Conservation (phyloP, 2,113 vertebrate genomes). For the Otolemur garnettii region DNA sequence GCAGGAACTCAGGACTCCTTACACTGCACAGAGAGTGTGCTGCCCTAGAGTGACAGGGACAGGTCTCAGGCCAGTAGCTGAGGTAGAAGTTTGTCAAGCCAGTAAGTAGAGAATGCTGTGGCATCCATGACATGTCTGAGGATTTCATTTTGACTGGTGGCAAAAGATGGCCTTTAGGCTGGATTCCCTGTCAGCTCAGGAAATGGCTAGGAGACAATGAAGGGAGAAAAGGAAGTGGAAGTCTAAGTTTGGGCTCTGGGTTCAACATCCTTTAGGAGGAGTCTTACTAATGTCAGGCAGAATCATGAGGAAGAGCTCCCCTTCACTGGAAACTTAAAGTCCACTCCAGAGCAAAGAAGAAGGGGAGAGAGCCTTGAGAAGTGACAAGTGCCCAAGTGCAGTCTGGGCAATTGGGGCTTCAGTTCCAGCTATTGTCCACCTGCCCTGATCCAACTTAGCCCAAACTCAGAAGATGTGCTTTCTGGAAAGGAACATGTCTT, state of each 20-base stretch:
- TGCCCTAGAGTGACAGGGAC: background rate
- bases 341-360: background rate
- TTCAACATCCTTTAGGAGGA: constrained; percentile 26
- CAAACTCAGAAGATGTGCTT: constrained; percentile 13
- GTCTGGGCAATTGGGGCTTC: background rate
- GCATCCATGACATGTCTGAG: background rate
- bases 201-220: background rate
- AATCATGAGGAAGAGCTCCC: background rate
- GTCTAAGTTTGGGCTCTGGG: background rate
- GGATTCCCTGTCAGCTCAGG: background rate
- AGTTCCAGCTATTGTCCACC: background rate
- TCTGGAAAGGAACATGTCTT: constrained; percentile 25
- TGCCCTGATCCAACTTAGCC: background rate
- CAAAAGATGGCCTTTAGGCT: background rate
- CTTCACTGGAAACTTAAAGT: background rate
- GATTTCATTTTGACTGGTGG: background rate
- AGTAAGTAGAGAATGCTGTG: background rate
- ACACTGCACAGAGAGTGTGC: background rate
- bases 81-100: background rate
- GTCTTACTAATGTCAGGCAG: background rate
- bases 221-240: background rate
- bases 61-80: background rate
- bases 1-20: background rate
- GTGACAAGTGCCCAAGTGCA: background rate
- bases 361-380: background rate